Evolutionary conservation across 2,113 vertebrate species (phyloP).

Genomic region (Rostratula benghalensis): DNA sequence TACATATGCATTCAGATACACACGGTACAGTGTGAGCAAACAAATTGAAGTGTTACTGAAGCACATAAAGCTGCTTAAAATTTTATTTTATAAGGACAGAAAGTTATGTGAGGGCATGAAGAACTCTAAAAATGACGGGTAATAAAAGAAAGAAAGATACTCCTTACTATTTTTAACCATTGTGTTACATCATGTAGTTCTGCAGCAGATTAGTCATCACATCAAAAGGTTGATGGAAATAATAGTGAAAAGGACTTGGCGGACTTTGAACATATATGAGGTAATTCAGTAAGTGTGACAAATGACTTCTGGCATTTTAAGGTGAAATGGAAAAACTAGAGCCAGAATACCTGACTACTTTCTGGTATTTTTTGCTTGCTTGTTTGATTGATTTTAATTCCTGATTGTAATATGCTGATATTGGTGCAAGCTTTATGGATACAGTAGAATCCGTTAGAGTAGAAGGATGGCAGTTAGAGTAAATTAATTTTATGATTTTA

Average conservation of each 20-base stretch:
- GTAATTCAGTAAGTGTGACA: conserved; percentile 42
- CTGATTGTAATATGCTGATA: background rate
- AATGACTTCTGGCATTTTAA: conserved; percentile 50
- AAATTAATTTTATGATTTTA: background rate
- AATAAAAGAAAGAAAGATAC: conserved; percentile 17
- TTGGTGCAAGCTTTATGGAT: background rate
- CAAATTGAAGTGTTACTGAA: background rate
- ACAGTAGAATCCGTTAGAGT: background rate
- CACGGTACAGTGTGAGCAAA: background rate
- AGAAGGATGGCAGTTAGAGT: background rate
- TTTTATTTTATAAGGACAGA: background rate
- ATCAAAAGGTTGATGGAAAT: conserved; percentile 50
- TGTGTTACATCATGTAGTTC: conserved; percentile 46
- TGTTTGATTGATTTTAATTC: background rate
- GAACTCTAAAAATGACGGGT: background rate
- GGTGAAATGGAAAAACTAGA: conserved; percentile 36
- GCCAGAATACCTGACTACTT: background rate
- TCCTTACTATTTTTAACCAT: conserved; percentile 49
- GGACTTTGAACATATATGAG: conserved; percentile 4
- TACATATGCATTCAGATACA: background rate
- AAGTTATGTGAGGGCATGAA: background rate
- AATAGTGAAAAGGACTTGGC: conserved; percentile 48
- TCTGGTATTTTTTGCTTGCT: background rate
- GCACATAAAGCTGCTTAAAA: background rate
- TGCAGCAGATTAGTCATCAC: conserved; percentile 51